These are phyloP conservation scores for Heterotilapia buettikoferi DNA, from an alignment of 2,113 vertebrate species.

Conservation along the genomic window DNA sequence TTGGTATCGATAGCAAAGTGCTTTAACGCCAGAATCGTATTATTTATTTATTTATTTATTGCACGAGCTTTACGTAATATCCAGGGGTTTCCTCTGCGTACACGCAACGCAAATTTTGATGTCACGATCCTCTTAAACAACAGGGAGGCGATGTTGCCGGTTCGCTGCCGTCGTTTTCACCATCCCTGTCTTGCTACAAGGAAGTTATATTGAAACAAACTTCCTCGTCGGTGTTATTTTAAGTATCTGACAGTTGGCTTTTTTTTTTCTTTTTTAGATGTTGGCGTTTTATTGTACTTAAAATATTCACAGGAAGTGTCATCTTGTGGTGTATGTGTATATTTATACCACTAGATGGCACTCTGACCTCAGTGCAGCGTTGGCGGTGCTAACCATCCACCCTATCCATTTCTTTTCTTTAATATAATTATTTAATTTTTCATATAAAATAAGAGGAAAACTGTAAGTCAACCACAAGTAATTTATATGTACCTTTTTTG, in stretches of 20 bases:
- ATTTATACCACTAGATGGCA: conserved; percentile 34
- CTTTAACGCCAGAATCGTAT: background rate
- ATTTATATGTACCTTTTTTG: background rate
- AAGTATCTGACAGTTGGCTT: background rate
- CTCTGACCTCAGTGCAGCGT: background rate
- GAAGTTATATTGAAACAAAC: background rate
- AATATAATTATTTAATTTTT: background rate
- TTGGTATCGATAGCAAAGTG: background rate
- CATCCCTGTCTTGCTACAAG: background rate
- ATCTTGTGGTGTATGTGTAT: background rate
- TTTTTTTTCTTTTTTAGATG: background rate
- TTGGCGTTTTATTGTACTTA: background rate
- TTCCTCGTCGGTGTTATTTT: background rate
- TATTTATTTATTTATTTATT: background rate
- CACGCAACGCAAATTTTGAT: background rate
- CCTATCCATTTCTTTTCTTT: background rate
- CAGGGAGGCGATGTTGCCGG: background rate
- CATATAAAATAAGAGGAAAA: background rate
- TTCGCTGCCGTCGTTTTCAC: background rate
- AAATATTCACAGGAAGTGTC: background rate
- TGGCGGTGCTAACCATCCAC: background rate
- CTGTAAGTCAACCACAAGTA: background rate
- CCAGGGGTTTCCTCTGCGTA: background rate
- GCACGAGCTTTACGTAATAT: background rate
- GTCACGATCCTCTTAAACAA: background rate